These are phyloP conservation scores for Drosophila micromelanica DNA, from an alignment of 1,140 invertebrate species.

Conservation along the genomic window DNA sequence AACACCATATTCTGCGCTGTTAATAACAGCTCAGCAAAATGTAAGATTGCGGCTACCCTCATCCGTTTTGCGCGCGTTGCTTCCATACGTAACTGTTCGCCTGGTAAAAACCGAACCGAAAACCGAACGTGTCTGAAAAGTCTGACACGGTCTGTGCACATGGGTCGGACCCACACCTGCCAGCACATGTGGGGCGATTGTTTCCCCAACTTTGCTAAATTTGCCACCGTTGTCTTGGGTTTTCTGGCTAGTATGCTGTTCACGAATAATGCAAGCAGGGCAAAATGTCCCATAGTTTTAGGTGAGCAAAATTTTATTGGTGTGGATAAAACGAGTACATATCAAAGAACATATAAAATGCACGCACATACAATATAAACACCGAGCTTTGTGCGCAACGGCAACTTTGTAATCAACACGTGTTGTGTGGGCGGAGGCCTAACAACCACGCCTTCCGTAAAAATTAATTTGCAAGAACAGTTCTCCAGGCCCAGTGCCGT, in stretches of 20 bases:
- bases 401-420: slow-evolving; percentile 58
- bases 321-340: slow-evolving; percentile 5
- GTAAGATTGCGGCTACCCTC: not conserved
- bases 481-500: slow-evolving; percentile 55
- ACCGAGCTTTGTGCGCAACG: slow-evolving; percentile 41
- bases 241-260: slow-evolving; percentile 28
- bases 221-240: slow-evolving; percentile 37
- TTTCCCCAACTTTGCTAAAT: slow-evolving; percentile 54
- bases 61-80: not conserved
- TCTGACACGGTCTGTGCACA: slow-evolving; percentile 76
- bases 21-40: not conserved
- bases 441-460: slow-evolving; percentile 76
- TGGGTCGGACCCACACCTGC: slow-evolving; percentile 52
- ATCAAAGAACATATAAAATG: not conserved
- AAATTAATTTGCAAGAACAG: slow-evolving; percentile 77
- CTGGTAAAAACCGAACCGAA: slow-evolving; percentile 77
- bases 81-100: slow-evolving; percentile 41
- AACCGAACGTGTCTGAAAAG: slow-evolving; percentile 81
- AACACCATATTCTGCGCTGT: not conserved
- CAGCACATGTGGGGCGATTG: slow-evolving; percentile 59
- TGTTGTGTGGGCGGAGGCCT: slow-evolving; percentile 75
- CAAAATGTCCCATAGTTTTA: slow-evolving; percentile 21
- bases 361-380: not conserved
- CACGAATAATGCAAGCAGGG: slow-evolving; percentile 14
- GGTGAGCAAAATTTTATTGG: slow-evolving; percentile 6